Conservation (phyloP, 2,888 invertebrate species). For the Anoplius nigerrimus region DNA sequence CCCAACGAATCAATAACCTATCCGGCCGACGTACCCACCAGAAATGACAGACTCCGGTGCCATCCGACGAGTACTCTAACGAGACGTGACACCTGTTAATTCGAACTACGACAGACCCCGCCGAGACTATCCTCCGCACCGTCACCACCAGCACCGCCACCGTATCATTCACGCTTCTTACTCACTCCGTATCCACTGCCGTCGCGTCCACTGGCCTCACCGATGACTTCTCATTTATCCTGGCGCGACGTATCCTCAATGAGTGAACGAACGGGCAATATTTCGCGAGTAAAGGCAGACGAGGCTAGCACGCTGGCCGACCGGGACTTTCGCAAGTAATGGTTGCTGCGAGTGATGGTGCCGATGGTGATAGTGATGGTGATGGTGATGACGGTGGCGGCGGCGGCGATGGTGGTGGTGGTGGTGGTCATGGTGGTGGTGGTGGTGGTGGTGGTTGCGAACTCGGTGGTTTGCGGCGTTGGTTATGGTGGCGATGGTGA, state of each 20-base stretch:
- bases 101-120: no score
- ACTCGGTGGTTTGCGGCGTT: neutral
- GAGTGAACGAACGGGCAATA: constrained; percentile 29
- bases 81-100: neutral
- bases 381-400: neutral
- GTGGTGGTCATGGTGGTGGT: neutral
- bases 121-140: no score
- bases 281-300: constrained; percentile 17
- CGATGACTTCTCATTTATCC: neutral
- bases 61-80: neutral
- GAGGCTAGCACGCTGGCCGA: constrained; percentile 23
- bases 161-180: no score
- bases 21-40: no score
- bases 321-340: constrained; percentile 35
- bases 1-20: no score
- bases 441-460: neutral
- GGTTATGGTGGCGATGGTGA: constrained; percentile 1
- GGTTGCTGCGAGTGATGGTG: neutral
- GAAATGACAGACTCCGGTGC: no score
- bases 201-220: no score
- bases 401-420: neutral
- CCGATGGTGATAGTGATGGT: neutral
- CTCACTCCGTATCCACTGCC: no score
- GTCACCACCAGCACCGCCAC: no score
- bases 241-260: neutral